A percentile compares a stretch with the other conserved stretches of the same genome.
Evolutionary conservation across 1,140 invertebrate species (phyloP).

Genomic region (Polyergus mexicanus): DNA sequence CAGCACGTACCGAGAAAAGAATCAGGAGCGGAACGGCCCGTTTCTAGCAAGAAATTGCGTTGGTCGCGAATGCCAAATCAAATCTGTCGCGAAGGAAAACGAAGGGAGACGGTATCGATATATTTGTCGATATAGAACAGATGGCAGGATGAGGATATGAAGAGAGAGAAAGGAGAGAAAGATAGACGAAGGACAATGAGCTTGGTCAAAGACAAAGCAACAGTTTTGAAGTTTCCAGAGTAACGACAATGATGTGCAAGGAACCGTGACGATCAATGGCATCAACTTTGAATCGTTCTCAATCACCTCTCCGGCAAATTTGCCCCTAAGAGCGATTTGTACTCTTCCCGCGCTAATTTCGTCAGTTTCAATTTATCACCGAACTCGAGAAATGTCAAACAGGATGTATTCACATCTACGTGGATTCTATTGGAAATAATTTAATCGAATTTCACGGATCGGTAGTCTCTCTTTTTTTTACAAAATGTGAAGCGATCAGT

Average conservation of each 20-base stretch:
- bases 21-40: slow-evolving; percentile 30
- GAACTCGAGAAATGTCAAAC: slow-evolving; percentile 13
- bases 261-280: slow-evolving; percentile 74
- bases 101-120: slow-evolving; percentile 23
- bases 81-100: slow-evolving; percentile 70
- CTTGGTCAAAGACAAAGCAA: slow-evolving; percentile 75
- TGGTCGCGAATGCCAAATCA: slow-evolving; percentile 80
- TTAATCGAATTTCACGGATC: not conserved
- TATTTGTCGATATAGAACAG: not conserved
- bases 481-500: not conserved
- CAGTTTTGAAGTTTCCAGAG: slow-evolving; percentile 62
- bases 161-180: not conserved
- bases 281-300: slow-evolving; percentile 67
- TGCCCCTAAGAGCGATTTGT: slow-evolving; percentile 46
- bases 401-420: not conserved
- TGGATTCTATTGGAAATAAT: not conserved
- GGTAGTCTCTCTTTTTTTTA: not conserved
- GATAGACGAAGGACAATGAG: not conserved
- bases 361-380: not conserved
- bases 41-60: slow-evolving; percentile 76
- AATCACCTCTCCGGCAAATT: slow-evolving; percentile 70
- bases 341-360: slow-evolving; percentile 25
- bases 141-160: not conserved
- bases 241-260: slow-evolving; percentile 75
- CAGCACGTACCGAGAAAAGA: slow-evolving; percentile 35